A percentile compares a stretch with the other conserved stretches of the same genome.
phyloP scores from a whole-genome alignment of 2,888 invertebrate genomes.

The Phorcus lineatus region DNA sequence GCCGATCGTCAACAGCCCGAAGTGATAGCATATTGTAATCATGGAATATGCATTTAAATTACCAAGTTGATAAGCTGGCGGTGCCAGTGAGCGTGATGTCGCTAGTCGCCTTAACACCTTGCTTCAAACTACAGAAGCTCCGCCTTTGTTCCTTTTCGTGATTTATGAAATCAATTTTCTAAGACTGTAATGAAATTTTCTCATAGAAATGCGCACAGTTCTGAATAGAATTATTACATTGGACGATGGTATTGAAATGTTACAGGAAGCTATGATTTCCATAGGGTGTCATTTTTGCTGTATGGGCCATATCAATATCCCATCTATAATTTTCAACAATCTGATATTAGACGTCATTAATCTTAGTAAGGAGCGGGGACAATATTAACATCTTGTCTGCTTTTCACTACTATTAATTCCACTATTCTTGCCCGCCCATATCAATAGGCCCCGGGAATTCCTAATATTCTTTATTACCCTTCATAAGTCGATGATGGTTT shows the following conservation, averaged over 20 bases:
- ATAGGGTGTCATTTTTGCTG: conserved; percentile 41
- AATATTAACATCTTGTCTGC: conserved; percentile 19
- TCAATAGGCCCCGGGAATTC: conserved; percentile 21
- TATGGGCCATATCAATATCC: conserved; percentile 41
- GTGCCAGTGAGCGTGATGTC: conserved; percentile 9
- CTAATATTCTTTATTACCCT: conserved; percentile 34
- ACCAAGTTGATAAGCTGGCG: background rate
- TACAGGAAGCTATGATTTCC: conserved; percentile 40
- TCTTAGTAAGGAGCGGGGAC: background rate
- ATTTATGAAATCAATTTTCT: conserved; percentile 26
- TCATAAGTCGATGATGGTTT: conserved; percentile 17
- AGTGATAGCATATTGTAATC: conserved; percentile 20
- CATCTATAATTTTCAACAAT: conserved; percentile 34
- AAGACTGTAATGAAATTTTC: conserved; percentile 23
- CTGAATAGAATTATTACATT: conserved; percentile 20
- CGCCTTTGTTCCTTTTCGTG: conserved; percentile 5
- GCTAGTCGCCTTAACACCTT: conserved; percentile 6
- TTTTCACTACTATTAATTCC: background rate
- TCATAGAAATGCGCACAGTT: background rate
- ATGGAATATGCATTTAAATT: conserved; percentile 25
- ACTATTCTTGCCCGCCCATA: conserved; percentile 11
- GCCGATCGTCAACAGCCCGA: background rate
- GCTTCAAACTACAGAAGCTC: background rate
- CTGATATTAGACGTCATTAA: conserved; percentile 23
- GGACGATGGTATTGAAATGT: conserved; percentile 17